Percentiles rank a stretch among this genome's conserved stretches.
phyloP scores from a whole-genome alignment of 2,113 vertebrate genomes.

The Silurus meridionalis region DNA sequence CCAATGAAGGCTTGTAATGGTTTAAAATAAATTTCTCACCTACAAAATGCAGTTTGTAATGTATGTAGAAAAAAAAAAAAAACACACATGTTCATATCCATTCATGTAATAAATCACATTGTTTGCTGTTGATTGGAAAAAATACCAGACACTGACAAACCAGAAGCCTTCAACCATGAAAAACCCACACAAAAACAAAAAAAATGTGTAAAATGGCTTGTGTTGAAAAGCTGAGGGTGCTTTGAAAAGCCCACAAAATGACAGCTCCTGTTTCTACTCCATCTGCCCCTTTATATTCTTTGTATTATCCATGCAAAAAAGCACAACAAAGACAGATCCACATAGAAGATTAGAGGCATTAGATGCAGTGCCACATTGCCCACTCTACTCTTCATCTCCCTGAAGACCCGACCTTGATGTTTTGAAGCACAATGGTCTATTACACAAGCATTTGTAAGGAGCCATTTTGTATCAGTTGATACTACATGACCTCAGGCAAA shows the following conservation, averaged over 20 bases:
- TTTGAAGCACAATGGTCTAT: constrained; percentile 36
- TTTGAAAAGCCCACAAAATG: constrained; percentile 8
- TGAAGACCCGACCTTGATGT: constrained; percentile 45
- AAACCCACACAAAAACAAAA: not conserved
- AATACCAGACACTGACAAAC: constrained; percentile 5
- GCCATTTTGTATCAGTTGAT: constrained; percentile 36
- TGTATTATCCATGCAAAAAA: constrained; percentile 28
- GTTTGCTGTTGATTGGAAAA: constrained; percentile 4
- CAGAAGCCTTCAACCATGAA: not conserved
- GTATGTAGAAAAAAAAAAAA: not conserved
- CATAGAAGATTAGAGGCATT: constrained; percentile 44
- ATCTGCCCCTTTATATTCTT: constrained; percentile 18
- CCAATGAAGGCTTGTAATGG: too few relatives aligned
- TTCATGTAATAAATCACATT: not conserved
- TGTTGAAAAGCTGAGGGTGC: constrained; percentile 15
- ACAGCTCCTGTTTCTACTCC: not conserved
- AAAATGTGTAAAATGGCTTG: not conserved
- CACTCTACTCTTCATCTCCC: constrained; percentile 41
- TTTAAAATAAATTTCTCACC: too few relatives aligned
- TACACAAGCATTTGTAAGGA: constrained; percentile 21
- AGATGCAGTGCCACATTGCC: constrained; percentile 20
- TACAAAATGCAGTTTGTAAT: not conserved
- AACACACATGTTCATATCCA: not conserved
- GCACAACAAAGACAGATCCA: constrained; percentile 40
- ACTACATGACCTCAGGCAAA: constrained; percentile 37